A percentile compares a stretch with the other conserved stretches of the same genome.
phyloP scores from a whole-genome alignment of 2,113 vertebrate species.

The Craseonycteris thonglongyai region DNA sequence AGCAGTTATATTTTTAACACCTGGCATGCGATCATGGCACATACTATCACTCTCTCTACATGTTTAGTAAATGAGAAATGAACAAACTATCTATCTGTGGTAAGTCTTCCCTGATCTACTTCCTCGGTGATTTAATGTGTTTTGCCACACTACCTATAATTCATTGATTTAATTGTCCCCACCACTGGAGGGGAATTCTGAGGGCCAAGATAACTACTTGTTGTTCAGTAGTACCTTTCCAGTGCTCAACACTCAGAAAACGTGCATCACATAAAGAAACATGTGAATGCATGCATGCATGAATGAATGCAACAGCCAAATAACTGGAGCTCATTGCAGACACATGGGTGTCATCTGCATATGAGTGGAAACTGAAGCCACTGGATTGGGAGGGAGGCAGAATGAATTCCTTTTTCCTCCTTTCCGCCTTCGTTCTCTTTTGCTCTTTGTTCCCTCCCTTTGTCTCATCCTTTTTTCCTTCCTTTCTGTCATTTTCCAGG shows the following conservation, averaged over 20 bases:
- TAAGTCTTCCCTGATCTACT: neutral
- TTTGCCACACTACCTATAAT: neutral
- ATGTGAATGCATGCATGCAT: neutral
- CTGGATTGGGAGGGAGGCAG: neutral
- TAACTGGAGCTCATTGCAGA: neutral
- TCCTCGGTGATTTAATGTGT: neutral
- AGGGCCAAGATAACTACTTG: neutral
- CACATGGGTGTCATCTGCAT: neutral
- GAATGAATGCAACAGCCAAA: neutral
- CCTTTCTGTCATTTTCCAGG: neutral
- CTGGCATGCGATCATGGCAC: neutral
- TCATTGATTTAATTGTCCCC: neutral
- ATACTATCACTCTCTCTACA: neutral
- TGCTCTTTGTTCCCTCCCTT: too few relatives aligned
- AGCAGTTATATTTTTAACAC: neutral
- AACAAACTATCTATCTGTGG: neutral
- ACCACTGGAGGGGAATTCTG: neutral
- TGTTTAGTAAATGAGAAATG: neutral
- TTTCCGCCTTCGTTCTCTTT: neutral
- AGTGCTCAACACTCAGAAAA: neutral
- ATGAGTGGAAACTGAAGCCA: neutral
- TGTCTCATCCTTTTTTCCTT: neutral
- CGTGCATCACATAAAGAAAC: neutral
- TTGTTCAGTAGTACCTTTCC: neutral
- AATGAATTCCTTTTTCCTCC: neutral